Conservation (phyloP, 2,113 vertebrate species). For the Penelope pileata region DNA sequence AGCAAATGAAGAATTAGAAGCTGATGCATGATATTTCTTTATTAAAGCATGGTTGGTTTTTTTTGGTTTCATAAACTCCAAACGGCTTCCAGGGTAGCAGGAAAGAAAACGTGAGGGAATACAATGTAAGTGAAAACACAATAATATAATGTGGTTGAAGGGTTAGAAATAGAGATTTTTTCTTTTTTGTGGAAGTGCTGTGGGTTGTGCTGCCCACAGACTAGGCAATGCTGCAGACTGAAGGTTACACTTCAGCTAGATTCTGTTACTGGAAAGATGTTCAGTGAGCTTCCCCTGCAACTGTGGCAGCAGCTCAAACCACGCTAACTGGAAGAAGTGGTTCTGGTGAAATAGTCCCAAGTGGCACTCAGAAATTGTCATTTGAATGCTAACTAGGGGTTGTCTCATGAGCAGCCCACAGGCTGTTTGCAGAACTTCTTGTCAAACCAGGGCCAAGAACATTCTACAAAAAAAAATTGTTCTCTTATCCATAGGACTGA, state of each 20-base stretch:
- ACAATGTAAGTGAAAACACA: not conserved
- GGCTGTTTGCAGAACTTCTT: not conserved
- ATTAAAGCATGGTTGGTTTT: not conserved
- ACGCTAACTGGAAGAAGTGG: not conserved
- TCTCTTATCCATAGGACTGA: not conserved
- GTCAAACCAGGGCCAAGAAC: not conserved
- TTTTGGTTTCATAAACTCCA: not conserved
- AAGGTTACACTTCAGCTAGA: not conserved
- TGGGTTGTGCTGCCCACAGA: not conserved
- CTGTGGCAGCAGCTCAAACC: not conserved
- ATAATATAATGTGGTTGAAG: not conserved
- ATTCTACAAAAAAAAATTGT: not conserved
- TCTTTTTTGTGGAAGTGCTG: not conserved
- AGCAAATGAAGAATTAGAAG: slow-evolving; percentile 47
- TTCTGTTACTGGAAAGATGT: not conserved
- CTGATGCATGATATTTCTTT: not conserved
- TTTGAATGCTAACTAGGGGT: not conserved
- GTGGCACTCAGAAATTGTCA: not conserved
- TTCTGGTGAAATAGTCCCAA: not conserved
- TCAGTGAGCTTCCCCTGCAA: not conserved
- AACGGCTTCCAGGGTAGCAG: slow-evolving; percentile 41
- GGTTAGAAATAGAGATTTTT: not conserved
- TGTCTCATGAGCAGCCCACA: not conserved
- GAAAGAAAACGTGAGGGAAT: not conserved
- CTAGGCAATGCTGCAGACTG: not conserved